Percentiles rank a stretch among this genome's conserved stretches.
Evolutionary conservation across 2,113 vertebrate genomes (phyloP).

Genomic region (Mustela lutreola): DNA sequence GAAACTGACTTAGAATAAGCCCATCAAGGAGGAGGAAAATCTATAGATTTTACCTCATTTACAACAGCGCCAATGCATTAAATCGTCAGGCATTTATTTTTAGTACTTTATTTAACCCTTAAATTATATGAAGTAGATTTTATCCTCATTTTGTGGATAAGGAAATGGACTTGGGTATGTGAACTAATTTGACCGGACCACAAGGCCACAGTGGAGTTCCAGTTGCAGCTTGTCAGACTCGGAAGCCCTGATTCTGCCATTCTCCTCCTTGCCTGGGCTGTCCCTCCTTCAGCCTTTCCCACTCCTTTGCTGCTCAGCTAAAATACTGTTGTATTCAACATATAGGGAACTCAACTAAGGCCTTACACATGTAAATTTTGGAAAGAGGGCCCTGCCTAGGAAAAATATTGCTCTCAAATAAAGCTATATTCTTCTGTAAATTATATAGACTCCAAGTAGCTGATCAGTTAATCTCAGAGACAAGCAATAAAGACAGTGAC

Average conservation of each 20-base stretch:
- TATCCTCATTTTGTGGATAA: neutral
- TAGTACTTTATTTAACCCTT: neutral
- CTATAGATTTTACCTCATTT: neutral
- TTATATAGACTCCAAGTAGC: neutral
- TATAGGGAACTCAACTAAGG: neutral
- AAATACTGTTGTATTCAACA: neutral
- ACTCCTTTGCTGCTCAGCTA: neutral
- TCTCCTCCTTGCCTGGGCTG: no score
- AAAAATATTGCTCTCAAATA: neutral
- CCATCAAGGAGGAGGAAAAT: neutral
- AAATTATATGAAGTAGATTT: neutral
- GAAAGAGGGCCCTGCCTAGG: neutral
- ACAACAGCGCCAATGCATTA: neutral
- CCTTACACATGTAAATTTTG: neutral
- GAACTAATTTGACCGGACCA: neutral
- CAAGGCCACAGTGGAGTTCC: neutral
- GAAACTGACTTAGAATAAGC: neutral
- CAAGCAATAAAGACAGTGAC: neutral
- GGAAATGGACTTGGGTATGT: neutral
- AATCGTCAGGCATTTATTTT: neutral
- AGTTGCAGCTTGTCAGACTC: neutral
- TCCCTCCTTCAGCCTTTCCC: neutral
- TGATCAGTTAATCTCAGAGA: slow-evolving; percentile 15
- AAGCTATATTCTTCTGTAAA: neutral
- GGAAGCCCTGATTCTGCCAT: neutral